These are phyloP conservation scores for Eulithis testata DNA, from an alignment of 2,888 invertebrate species.

Conservation along the genomic window DNA sequence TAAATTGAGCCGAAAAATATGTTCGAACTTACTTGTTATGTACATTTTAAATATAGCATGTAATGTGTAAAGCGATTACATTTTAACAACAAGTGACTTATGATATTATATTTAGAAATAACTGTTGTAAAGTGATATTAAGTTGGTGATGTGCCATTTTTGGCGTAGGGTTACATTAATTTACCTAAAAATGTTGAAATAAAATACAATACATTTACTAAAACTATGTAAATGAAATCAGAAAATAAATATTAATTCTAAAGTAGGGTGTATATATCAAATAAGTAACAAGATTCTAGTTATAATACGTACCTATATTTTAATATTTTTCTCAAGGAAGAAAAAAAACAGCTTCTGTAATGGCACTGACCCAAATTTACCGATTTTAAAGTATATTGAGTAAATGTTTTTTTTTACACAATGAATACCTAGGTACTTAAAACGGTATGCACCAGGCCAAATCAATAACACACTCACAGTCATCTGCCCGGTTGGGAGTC, in stretches of 20 bases:
- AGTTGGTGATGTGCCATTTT: conserved; percentile 26
- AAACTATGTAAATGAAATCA: not conserved
- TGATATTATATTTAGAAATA: conserved; percentile 6
- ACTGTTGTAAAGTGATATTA: conserved; percentile 25
- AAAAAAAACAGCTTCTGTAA: no score
- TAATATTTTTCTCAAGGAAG: no score
- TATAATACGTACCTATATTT: no score
- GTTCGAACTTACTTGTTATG: conserved; percentile 20
- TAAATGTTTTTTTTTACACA: no score
- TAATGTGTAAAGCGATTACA: conserved; percentile 30
- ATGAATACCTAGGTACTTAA: no score
- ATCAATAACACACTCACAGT: no score
- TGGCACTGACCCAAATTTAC: no score
- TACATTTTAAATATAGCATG: conserved; percentile 23
- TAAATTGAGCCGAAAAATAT: conserved; percentile 39
- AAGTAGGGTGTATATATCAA: no score
- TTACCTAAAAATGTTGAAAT: not conserved
- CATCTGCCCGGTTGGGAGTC: no score
- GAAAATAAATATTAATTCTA: not conserved
- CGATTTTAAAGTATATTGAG: no score
- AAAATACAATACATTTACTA: conserved; percentile 1
- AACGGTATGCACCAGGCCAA: no score
- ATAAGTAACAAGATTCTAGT: no score
- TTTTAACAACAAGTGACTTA: conserved; percentile 24
- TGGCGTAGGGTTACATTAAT: conserved; percentile 6